Conservation (phyloP, 2,797 vertebrate species). For the Poecilia wingei region DNA sequence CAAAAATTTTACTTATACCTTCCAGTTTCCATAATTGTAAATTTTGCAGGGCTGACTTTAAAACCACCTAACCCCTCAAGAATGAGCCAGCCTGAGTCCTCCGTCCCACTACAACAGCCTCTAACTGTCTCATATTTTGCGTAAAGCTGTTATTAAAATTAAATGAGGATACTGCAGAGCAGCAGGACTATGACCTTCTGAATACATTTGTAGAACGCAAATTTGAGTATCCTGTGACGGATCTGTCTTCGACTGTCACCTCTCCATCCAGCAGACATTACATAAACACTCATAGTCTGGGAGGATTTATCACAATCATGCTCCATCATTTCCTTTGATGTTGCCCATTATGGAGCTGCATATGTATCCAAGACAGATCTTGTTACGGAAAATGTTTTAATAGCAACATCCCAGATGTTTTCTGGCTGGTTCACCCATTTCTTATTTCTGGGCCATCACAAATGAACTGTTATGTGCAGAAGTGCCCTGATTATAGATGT, state of each 20-base stretch:
- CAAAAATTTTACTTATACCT: conserved; percentile 16
- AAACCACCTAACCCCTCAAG: conserved; percentile 22
- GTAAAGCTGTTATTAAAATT: conserved; percentile 79
- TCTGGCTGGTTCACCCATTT: conserved; percentile 24
- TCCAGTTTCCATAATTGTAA: conserved; percentile 9
- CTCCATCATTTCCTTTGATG: conserved; percentile 53
- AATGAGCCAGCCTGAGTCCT: conserved; percentile 33
- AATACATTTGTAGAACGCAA: conserved; percentile 72
- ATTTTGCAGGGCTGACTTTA: conserved; percentile 8
- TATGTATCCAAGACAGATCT: conserved; percentile 48
- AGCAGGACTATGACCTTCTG: conserved; percentile 75
- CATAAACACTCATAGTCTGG: conserved; percentile 33
- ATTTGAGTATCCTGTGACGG: conserved; percentile 71
- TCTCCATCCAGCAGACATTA: conserved; percentile 42
- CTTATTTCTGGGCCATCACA: conserved; percentile 56
- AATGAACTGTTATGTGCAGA: conserved; percentile 47
- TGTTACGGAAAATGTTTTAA: conserved; percentile 53
- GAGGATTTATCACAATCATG: conserved; percentile 49
- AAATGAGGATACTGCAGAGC: conserved; percentile 72
- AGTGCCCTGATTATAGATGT: conserved; percentile 55
- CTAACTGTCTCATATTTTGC: conserved; percentile 64
- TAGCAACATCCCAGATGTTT: conserved; percentile 46
- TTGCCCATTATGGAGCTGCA: conserved; percentile 52
- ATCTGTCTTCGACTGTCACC: conserved; percentile 66
- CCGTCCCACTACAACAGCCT: conserved; percentile 34